A percentile compares a stretch with the other conserved stretches of the same genome.
Conservation (phyloP, 2,888 invertebrate genomes). For the Deilephila elpenor region DNA sequence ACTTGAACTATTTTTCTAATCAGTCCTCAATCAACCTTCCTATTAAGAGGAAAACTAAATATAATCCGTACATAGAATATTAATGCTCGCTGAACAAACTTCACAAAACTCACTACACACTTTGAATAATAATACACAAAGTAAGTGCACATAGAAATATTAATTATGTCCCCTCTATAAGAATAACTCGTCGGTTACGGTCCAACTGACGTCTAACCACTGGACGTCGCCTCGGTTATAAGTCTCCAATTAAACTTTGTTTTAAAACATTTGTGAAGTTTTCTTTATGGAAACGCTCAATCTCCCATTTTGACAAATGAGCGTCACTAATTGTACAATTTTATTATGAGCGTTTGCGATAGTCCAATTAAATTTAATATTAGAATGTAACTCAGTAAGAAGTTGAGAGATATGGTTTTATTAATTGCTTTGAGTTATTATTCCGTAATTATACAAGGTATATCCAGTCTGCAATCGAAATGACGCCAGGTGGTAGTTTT, state of each 20-base stretch:
- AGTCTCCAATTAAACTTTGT: constrained; percentile 26
- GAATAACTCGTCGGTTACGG: not conserved
- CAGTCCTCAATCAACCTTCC: not conserved
- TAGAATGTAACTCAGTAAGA: too few relatives aligned
- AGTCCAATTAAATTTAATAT: not conserved
- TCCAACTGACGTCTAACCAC: constrained; percentile 11
- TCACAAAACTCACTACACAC: not conserved
- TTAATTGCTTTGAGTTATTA: too few relatives aligned
- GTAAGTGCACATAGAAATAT: not conserved
- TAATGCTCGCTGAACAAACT: constrained; percentile 1
- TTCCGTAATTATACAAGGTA: too few relatives aligned
- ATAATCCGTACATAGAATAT: not conserved
- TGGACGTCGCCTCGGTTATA: constrained; percentile 10
- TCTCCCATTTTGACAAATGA: constrained; percentile 23
- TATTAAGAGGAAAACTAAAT: constrained; percentile 6
- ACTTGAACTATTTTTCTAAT: constrained; percentile 1
- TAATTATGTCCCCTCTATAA: constrained; percentile 4
- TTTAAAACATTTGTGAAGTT: constrained; percentile 24
- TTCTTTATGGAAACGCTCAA: constrained; percentile 16
- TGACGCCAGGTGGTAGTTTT: too few relatives aligned
- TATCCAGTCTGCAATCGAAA: too few relatives aligned
- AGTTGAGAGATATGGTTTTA: too few relatives aligned
- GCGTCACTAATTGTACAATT: constrained; percentile 19
- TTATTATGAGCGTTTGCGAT: not conserved
- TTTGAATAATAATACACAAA: not conserved